Evolutionary conservation across 1,140 invertebrate species (phyloP), one percentile per base, ranked within the genome.

Genomic region (Bombyx mandarina): DNA sequence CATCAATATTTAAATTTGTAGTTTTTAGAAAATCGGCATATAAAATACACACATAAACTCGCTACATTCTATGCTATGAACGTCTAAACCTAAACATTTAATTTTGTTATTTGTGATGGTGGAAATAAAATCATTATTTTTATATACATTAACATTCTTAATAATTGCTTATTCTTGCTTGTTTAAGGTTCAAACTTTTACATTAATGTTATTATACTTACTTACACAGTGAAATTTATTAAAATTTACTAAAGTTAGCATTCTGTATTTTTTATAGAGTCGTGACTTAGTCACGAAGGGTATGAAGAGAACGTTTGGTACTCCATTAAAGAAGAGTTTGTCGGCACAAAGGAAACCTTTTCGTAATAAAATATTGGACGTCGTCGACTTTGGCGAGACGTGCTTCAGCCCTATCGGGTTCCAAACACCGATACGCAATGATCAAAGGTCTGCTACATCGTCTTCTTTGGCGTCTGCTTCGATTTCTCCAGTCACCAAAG

Each of bases 261-360:
- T 47, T 46, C 3, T 55, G 7, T 48, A 22, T 35, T 49, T 46
- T 49, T 75, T 69, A n/a, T 62, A 83, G 82, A 75, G 69, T 52
- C 62, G 64, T 8, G 74, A 82, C 52, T 58, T 76, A 45, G 77
- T 79, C 3, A 54, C 75, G 7, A 77, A 80, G 62, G 81, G 81
- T 1, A 77, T 87, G 79, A 82, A 81, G 57, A 72, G 84, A 35
- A 83, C 80, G 45, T 87, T 86, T 51, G 84, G 74, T 3, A 87
- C 84, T 1, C 84, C 84, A 1, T 45, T 83, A 22, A 72, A 67
- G 35, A 49, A 58, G 6, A 43, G 56, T n/a, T 51, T 58, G 6
- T 56, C 55, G 0, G 64, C 43, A 18, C 57, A 65, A 10, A 80
- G 80, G 44, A 61, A 68, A 4, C 73, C 67, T 46, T 79, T 69